These are phyloP conservation scores for Cricetomys ansorgei DNA, from an alignment of 2,113 vertebrate species.

Conservation along the genomic window DNA sequence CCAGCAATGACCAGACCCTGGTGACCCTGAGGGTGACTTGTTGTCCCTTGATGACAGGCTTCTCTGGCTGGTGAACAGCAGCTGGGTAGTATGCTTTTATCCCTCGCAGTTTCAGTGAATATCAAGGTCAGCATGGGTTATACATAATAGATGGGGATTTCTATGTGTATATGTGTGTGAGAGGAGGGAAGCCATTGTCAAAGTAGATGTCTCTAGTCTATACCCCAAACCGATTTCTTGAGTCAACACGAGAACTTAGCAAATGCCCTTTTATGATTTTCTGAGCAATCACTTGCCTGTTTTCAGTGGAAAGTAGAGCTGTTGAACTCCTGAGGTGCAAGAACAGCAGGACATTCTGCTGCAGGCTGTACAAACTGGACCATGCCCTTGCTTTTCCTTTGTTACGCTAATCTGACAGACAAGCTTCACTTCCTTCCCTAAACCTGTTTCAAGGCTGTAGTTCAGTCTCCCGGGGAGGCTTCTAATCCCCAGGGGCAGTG, in stretches of 20 bases:
- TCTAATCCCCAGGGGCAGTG: neutral
- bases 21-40: fast-evolving
- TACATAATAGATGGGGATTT: neutral
- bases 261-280: slow-evolving; percentile 17
- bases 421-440: neutral
- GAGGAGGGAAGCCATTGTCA: neutral
- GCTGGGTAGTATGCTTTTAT: neutral
- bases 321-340: neutral
- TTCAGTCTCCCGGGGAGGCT: neutral
- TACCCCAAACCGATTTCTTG: slow-evolving; percentile 2
- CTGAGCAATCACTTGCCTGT: neutral
- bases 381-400: neutral
- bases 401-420: neutral
- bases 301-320: neutral
- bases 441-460: neutral
- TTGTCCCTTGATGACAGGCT: neutral
- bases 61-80: neutral
- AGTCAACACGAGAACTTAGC: neutral
- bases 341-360: neutral
- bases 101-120: neutral
- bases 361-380: neutral
- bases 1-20: neutral
- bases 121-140: neutral
- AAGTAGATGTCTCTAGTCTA: slow-evolving; percentile 4
- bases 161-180: neutral